phyloP scores from a whole-genome alignment of 2,113 vertebrate genomes.

The Thalassarche chlororhynchos region DNA sequence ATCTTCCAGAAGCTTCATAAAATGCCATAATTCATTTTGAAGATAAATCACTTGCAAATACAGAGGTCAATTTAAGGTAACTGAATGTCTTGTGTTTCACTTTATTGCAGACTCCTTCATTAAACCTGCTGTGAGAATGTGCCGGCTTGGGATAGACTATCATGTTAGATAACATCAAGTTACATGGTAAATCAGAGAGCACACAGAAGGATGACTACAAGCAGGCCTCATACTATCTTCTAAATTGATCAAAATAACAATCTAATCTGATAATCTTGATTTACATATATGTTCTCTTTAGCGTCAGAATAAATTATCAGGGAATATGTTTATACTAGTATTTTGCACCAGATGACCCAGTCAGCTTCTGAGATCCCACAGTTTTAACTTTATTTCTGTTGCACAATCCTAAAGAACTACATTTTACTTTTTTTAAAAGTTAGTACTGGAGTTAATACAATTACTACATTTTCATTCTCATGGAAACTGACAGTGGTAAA shows the following conservation, averaged over 20 bases:
- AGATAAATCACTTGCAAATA: background rate
- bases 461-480: background rate
- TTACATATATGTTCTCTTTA: background rate
- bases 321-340: background rate
- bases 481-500: background rate
- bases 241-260: background rate
- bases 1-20: background rate
- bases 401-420: background rate
- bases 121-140: background rate
- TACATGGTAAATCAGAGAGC: background rate
- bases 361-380: background rate
- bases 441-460: background rate
- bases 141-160: background rate
- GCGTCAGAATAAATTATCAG: background rate
- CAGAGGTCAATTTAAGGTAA: background rate
- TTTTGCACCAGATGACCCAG: fast-evolving
- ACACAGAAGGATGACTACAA: background rate
- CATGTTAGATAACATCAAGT: background rate
- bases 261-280: background rate
- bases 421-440: background rate
- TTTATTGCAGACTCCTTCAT: background rate
- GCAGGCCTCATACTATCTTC: background rate
- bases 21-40: background rate
- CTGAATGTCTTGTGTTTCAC: background rate
- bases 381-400: background rate